Evolutionary conservation across 2,797 vertebrate genomes (phyloP), one percentile per base, ranked within the genome.

Genomic region (Heliangelus exortis): DNA sequence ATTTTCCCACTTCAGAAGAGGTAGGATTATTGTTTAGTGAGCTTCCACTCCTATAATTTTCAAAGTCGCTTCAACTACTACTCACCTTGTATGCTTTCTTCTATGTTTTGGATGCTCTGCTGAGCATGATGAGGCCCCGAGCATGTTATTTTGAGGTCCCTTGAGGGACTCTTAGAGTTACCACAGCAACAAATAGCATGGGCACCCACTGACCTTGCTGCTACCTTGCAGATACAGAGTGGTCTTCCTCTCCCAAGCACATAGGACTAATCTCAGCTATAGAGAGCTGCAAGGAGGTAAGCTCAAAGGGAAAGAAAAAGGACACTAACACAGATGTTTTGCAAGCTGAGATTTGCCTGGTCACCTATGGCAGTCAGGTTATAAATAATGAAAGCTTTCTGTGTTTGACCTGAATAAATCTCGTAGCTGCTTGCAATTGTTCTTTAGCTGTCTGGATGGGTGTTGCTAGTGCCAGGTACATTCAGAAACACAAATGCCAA

Each of bases 261-360:
- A 41, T 19, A 8, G 33, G 47, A 39, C 53, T 77, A 79, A 73
- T 82, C 63, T 65, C 15, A 61, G 57, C 88, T 86, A 26, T 59
- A 31, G 71, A 39, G 26, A 33, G 53, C 48, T 94, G 36, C 41
- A 29, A 71, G 36, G 53, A 59, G 53, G 31, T 79, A 43, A 82
- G 47, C 63, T 82, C 57, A 67, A 54, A 91, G 39, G 33, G 54
- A 74, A 84, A 53, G 93, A 81, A 57, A 75, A 94, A 75, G 90
- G 6, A 3, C 61, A 47, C 21, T 1, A 5, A 48, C 67, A 36
- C 20, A 51, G 51, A 31, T 22, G 45, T 90, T 84, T 84, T 4
- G 1, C 20, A 36, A 19, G 53, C 33, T 82, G 57, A 74, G 58
- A 41, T 25, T 10, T 82, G 45, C 43, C 6, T 87, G 71, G 63